phyloP scores from a whole-genome alignment of 2,113 vertebrate genomes.

The Hippocampus abdominalis region DNA sequence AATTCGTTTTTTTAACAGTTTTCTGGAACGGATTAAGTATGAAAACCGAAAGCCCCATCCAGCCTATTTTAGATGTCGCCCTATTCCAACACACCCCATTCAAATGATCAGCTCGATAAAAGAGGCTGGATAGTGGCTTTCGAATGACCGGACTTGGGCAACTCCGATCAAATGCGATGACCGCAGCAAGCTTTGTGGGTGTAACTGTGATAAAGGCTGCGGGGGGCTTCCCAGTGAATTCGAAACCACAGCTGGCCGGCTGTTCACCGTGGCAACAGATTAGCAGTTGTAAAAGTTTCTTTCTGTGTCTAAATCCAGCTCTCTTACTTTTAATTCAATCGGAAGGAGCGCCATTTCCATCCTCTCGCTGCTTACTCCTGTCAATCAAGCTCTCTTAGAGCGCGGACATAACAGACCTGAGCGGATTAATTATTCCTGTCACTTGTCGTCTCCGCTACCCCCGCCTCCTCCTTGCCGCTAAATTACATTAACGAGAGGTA shows the following conservation, averaged over 20 bases:
- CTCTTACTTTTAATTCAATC: slow-evolving; percentile 22
- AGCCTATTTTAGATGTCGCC: too few relatives aligned
- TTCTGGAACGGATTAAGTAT: too few relatives aligned
- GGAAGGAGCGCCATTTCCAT: slow-evolving; percentile 9
- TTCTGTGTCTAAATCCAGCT: slow-evolving; percentile 10
- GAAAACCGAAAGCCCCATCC: too few relatives aligned
- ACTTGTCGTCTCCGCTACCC: not conserved
- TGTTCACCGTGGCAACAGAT: slow-evolving; percentile 32
- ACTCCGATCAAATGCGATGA: not conserved
- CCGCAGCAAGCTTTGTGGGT: too few relatives aligned
- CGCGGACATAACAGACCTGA: not conserved
- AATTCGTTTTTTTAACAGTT: too few relatives aligned
- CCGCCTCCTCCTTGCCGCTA: slow-evolving; percentile 1
- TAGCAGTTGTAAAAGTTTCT: slow-evolving; percentile 10
- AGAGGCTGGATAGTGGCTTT: too few relatives aligned
- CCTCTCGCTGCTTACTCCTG: slow-evolving; percentile 13
- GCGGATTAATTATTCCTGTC: slow-evolving; percentile 25
- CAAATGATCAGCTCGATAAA: too few relatives aligned
- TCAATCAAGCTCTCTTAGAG: slow-evolving; percentile 22
- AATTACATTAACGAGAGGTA: slow-evolving; percentile 33
- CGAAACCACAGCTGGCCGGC: slow-evolving; percentile 32
- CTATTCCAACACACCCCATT: too few relatives aligned
- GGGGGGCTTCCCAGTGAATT: slow-evolving; percentile 22
- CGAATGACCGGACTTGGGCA: too few relatives aligned
- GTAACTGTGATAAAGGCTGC: slow-evolving; percentile 26